phyloP scores from a whole-genome alignment of 53 echinoderm and acorn worm species.

The Temnopleurus reevesii region DNA sequence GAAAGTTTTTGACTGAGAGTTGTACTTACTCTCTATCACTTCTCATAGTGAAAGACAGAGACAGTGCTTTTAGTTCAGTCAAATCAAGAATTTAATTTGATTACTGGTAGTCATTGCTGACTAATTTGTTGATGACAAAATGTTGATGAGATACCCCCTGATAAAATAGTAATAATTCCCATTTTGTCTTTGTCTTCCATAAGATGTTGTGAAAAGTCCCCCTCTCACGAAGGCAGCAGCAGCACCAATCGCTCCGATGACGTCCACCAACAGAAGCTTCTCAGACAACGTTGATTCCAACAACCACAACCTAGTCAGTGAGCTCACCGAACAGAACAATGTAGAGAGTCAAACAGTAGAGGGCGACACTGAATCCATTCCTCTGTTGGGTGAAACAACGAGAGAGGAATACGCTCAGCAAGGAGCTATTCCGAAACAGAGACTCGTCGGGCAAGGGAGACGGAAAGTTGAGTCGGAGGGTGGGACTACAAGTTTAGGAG shows the following conservation, averaged over 20 bases:
- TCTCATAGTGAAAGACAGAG: no score
- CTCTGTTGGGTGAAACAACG: slow-evolving; percentile 8
- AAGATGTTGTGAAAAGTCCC: slow-evolving; percentile 41
- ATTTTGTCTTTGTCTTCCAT: neutral
- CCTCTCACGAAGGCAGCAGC: slow-evolving; percentile 68
- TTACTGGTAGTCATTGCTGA: no score
- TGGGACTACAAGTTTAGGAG: slow-evolving; percentile 58
- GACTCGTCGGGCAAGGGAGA: slow-evolving; percentile 60
- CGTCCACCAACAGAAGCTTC: slow-evolving; percentile 85
- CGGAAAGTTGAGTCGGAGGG: slow-evolving; percentile 72
- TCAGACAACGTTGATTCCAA: slow-evolving; percentile 77
- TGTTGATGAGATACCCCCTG: no score
- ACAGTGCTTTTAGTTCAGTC: no score
- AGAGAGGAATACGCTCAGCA: slow-evolving; percentile 83
- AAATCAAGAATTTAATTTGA: no score
- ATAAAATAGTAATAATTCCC: no score
- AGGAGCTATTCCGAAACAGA: slow-evolving; percentile 95
- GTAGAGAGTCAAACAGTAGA: slow-evolving; percentile 50
- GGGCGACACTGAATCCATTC: slow-evolving; percentile 15
- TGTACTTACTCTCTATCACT: no score
- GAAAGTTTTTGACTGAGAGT: no score
- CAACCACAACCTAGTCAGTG: slow-evolving; percentile 46
- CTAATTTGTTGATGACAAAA: no score
- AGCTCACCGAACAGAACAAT: slow-evolving; percentile 16
- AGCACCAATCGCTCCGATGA: slow-evolving; percentile 90